Conservation (phyloP, 1,140 invertebrate species). For the Lepidurus arcticus region DNA sequence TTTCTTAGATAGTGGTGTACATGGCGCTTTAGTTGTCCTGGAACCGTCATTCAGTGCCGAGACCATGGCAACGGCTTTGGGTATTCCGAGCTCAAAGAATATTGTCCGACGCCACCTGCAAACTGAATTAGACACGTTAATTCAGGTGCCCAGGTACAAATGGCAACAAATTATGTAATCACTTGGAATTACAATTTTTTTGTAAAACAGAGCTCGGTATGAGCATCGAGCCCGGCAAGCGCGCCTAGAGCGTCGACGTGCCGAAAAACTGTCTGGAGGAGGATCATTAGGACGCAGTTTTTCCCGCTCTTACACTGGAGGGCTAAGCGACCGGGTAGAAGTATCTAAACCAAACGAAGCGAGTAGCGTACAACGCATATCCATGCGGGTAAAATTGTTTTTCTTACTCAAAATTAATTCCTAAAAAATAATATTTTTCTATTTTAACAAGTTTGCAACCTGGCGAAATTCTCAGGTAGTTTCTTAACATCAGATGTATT, state of each 20-base stretch:
- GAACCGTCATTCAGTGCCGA: constrained; percentile 85
- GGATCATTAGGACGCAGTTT: constrained; percentile 50
- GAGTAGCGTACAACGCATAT: constrained; percentile 33
- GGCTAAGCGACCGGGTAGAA: constrained; percentile 35
- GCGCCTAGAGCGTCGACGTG: constrained; percentile 44
- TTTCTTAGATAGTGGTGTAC: constrained; percentile 76
- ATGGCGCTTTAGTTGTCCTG: constrained; percentile 83
- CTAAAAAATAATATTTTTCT: constrained; percentile 7
- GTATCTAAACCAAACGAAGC: constrained; percentile 36
- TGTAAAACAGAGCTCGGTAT: constrained; percentile 53
- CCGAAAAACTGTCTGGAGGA: constrained; percentile 50
- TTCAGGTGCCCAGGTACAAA: constrained; percentile 81
- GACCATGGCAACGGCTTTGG: constrained; percentile 85
- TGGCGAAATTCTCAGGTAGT: constrained; percentile 56
- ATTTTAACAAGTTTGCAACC: constrained; percentile 48
- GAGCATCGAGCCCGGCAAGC: constrained; percentile 55
- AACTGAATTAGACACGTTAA: constrained; percentile 80
- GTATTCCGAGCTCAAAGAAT: constrained; percentile 85
- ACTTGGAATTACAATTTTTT: not conserved
- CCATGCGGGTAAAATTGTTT: not conserved
- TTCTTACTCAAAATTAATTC: constrained; percentile 3
- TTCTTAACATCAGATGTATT: constrained; percentile 29
- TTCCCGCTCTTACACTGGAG: constrained; percentile 45
- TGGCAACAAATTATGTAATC: not conserved
- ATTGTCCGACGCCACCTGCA: constrained; percentile 85